Conservation (phyloP, 2,797 vertebrate species). For the Cetoscarus ocellatus region DNA sequence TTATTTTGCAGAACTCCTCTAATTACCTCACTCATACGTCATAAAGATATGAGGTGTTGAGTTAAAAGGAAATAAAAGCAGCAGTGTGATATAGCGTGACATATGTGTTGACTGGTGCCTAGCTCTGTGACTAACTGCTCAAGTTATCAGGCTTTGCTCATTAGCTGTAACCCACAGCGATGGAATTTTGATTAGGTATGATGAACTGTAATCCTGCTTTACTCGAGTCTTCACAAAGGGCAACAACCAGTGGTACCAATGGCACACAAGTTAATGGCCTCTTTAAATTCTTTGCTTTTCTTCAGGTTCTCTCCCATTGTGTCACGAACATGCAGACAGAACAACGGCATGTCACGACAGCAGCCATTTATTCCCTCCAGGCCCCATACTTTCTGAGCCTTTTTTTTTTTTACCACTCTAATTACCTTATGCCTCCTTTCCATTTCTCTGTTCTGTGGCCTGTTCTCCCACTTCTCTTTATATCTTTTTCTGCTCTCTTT, state of each 20-base stretch:
- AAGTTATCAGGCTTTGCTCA: conserved; percentile 36
- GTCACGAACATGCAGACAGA: conserved; percentile 1
- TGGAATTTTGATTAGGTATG: conserved; percentile 52
- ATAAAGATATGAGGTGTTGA: conserved; percentile 1
- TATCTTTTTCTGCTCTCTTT: background rate
- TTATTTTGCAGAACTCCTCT: background rate
- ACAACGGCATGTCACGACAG: too few species aligned
- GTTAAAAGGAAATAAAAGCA: background rate
- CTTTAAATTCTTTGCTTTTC: background rate
- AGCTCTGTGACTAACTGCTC: conserved; percentile 28
- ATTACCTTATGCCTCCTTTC: conserved; percentile 16
- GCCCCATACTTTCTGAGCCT: background rate
- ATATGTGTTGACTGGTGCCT: conserved; percentile 18
- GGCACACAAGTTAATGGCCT: conserved; percentile 19
- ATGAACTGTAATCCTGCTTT: conserved; percentile 22
- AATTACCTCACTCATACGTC: background rate
- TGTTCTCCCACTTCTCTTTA: conserved; percentile 12
- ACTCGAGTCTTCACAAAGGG: conserved; percentile 20
- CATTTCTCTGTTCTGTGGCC: conserved; percentile 28
- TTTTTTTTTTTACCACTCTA: background rate
- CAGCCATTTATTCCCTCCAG: conserved; percentile 1
- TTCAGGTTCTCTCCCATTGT: background rate
- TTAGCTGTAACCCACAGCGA: conserved; percentile 41
- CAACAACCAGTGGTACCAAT: background rate
- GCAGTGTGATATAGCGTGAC: conserved; percentile 1